Conservation (phyloP, 2,113 vertebrate genomes). For the human region DNA sequence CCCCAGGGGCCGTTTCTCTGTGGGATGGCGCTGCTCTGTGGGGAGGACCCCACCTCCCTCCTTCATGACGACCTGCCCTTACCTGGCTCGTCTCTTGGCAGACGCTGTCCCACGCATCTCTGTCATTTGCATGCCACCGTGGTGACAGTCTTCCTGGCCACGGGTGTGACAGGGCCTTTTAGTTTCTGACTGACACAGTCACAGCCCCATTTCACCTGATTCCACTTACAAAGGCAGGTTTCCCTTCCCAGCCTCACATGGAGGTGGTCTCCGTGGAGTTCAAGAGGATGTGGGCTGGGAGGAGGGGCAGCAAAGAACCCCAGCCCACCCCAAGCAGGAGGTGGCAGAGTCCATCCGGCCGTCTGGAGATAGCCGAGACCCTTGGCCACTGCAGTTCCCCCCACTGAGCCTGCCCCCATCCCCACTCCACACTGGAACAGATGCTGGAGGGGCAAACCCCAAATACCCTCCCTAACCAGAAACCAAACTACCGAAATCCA, state of each 20-base stretch:
- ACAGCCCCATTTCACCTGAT: neutral
- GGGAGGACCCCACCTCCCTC: neutral
- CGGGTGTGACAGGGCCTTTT: neutral
- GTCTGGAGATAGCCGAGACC: rapidly evolving
- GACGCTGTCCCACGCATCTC: rapidly evolving
- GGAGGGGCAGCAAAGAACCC: too few relatives aligned
- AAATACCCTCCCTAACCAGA: neutral
- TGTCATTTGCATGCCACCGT: rapidly evolving
- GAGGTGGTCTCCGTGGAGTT: neutral
- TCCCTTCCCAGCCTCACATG: neutral
- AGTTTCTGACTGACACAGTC: neutral
- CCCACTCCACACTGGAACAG: neutral
- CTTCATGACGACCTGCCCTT: rapidly evolving
- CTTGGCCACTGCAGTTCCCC: neutral
- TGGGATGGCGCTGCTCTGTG: rapidly evolving
- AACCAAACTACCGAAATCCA: rapidly evolving
- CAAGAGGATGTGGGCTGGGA: neutral
- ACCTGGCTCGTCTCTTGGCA: neutral
- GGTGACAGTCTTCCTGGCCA: neutral
- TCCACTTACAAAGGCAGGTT: neutral
- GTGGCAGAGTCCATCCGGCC: neutral
- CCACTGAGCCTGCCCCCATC: neutral
- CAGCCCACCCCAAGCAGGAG: neutral
- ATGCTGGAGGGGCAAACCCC: neutral
- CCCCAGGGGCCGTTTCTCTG: neutral